Evolutionary conservation across 2,888 invertebrate species (phyloP), one percentile per base, ranked within the genome.

Genomic region (Polyommatus icarus): DNA sequence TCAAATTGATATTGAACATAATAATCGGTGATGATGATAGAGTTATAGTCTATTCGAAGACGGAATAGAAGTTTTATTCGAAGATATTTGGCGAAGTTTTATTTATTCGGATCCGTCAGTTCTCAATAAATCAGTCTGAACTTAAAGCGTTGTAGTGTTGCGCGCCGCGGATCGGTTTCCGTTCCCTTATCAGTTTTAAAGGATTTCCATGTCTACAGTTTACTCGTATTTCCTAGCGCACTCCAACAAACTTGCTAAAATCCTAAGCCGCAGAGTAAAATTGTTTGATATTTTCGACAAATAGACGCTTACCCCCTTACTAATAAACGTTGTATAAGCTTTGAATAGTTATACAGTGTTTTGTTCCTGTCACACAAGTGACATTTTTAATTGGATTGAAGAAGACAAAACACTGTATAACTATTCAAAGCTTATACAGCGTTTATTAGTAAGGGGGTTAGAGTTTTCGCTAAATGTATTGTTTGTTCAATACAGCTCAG

Each of bases 161-260:
- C 71, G 36, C 77, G 72, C 54, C 71, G 54, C 40, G 71, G 72
- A 50, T 71, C 46, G 67, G 80, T 80, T 79, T 78, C 81, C 80
- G 77, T 81, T 81, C 78, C 79, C 82, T 81, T 82, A 81, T 82
- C 82, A 79, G 80, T 80, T 76, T 78, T 79, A 78, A 80, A 79
- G 79, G 81, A 80, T 81, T 81, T 81, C 79, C 78, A 79, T 78
- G 77, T 78, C 78, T 79, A 80, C 79, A 80, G 78, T 79, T 81
- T 81, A 80, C 77, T 61, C 77, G 72, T 36, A 71, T 71, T 71
- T 72, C 72, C 71, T 54, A 46, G 50, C 46, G 57, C 20, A 77
- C 57, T 57, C 59, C 40, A 75, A 54, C 40, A 75, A 75, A 75
- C 24, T 20, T 29, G 15, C 20, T 67, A 29, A 67, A 29, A 32